Percentiles rank a stretch among this genome's conserved stretches.
These are phyloP conservation scores for Hirundichthys speculiger DNA, from an alignment of 2,113 vertebrate genomes.

Conservation along the genomic window DNA sequence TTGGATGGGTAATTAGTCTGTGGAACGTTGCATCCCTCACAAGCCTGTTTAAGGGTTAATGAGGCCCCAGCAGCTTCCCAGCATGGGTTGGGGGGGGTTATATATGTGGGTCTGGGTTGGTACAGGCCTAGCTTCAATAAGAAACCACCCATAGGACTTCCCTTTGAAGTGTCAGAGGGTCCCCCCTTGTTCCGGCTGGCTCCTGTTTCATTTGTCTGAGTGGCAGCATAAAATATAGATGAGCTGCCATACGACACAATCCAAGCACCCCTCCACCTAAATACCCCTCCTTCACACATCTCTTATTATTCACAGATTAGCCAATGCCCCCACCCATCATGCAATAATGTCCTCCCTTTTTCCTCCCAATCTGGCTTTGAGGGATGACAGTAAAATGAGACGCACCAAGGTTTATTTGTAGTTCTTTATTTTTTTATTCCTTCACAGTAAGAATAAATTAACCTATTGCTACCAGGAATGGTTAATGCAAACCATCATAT, in stretches of 20 bases:
- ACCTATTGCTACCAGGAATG: slow-evolving; percentile 24
- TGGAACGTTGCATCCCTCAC: slow-evolving; percentile 89
- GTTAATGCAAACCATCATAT: slow-evolving; percentile 22
- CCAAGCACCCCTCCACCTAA: slow-evolving; percentile 52
- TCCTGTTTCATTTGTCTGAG: slow-evolving; percentile 99
- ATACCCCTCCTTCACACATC: slow-evolving; percentile 51
- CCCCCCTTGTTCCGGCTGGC: slow-evolving; percentile 98
- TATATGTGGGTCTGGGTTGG: slow-evolving; percentile 70
- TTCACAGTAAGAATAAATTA: slow-evolving; percentile 42
- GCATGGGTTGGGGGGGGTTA: slow-evolving; percentile 70
- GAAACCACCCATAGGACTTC: slow-evolving; percentile 98
- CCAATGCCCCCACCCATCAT: slow-evolving; percentile 77
- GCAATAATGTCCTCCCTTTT: slow-evolving; percentile 74
- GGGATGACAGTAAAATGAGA: slow-evolving; percentile 72
- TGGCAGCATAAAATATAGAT: slow-evolving; percentile 99
- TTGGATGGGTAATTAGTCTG: slow-evolving; percentile 75
- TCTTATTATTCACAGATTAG: slow-evolving; percentile 96
- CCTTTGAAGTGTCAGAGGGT: slow-evolving; percentile 99
- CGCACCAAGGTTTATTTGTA: slow-evolving; percentile 53
- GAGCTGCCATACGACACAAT: slow-evolving; percentile 91
- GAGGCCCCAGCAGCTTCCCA: slow-evolving; percentile 98
- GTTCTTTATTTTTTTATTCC: slow-evolving; percentile 10
- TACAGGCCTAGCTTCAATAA: slow-evolving; percentile 95
- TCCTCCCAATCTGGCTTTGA: slow-evolving; percentile 54
- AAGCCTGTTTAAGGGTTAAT: slow-evolving; percentile 99